These are phyloP conservation scores for Lepidothrix coronata DNA, from an alignment of 2,113 vertebrate species.

Conservation along the genomic window DNA sequence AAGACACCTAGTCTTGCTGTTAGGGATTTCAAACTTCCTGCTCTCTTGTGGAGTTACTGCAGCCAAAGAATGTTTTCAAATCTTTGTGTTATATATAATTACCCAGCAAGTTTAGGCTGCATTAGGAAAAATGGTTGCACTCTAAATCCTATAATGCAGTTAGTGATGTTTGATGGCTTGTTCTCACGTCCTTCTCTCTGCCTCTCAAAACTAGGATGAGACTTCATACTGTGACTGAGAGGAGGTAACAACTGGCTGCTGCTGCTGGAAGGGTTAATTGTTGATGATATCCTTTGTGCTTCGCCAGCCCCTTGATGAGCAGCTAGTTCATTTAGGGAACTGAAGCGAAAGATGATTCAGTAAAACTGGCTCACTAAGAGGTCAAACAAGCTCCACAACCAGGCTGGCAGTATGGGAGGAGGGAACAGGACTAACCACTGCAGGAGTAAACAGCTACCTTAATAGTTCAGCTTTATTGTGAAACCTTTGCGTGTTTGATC, in stretches of 20 bases:
- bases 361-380: background rate
- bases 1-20: background rate
- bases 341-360: background rate
- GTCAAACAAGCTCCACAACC: background rate
- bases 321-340: background rate
- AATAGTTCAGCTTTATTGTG: background rate
- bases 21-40: background rate
- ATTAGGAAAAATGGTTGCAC: background rate
- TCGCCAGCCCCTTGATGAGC: background rate
- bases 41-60: background rate
- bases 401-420: background rate
- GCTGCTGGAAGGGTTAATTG: conserved; percentile 18
- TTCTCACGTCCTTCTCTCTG: background rate
- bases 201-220: background rate
- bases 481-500: background rate
- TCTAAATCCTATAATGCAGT: background rate
- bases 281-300: background rate
- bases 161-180: rapidly evolving
- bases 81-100: background rate
- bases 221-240: background rate
- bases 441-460: background rate
- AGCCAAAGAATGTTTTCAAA: background rate
- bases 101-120: background rate
- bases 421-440: background rate
- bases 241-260: background rate